A percentile compares a stretch with the other conserved stretches of the same genome.
Conservation (phyloP, 2,797 vertebrate species). For the Cryptoblepharus egeriae region DNA sequence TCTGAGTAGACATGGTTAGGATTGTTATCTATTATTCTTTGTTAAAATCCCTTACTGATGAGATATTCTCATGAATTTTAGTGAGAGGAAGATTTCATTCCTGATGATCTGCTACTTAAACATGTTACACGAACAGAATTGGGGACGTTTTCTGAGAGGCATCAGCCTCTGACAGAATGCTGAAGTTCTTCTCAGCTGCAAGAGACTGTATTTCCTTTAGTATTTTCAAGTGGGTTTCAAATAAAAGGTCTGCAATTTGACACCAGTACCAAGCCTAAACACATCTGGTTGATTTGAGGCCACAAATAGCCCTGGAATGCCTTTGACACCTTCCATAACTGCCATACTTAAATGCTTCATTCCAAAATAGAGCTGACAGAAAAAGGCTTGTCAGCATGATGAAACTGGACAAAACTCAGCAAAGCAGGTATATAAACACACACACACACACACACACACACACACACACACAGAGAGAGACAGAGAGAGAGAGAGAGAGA, state of each 20-base stretch:
- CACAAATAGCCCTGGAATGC: conserved; percentile 90
- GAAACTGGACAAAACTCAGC: conserved; percentile 79
- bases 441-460: too few species aligned
- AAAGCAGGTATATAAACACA: conserved; percentile 78
- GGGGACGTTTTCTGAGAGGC: conserved; percentile 60
- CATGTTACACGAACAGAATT: conserved; percentile 64
- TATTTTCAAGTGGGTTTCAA: conserved; percentile 80
- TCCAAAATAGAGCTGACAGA: conserved; percentile 90
- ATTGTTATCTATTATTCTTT: too few species aligned
- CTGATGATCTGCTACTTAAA: conserved; percentile 59
- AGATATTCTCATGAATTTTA: conserved; percentile 17
- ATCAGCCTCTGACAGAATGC: conserved; percentile 78
- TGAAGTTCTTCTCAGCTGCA: conserved; percentile 78
- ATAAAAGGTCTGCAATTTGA: conserved; percentile 82
- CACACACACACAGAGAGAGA: too few species aligned
- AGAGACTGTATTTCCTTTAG: conserved; percentile 81
- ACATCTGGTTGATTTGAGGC: conserved; percentile 90
- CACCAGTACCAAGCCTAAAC: conserved; percentile 82
- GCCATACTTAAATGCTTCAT: conserved; percentile 83
- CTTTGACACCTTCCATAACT: conserved; percentile 90
- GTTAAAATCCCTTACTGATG: fast-evolving
- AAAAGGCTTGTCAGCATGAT: conserved; percentile 82
- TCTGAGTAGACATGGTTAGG: too few species aligned
- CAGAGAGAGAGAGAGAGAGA: too few species aligned
- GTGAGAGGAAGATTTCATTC: not conserved